Conservation (phyloP, 2,888 invertebrate genomes). For the Dendrolimus pini region DNA sequence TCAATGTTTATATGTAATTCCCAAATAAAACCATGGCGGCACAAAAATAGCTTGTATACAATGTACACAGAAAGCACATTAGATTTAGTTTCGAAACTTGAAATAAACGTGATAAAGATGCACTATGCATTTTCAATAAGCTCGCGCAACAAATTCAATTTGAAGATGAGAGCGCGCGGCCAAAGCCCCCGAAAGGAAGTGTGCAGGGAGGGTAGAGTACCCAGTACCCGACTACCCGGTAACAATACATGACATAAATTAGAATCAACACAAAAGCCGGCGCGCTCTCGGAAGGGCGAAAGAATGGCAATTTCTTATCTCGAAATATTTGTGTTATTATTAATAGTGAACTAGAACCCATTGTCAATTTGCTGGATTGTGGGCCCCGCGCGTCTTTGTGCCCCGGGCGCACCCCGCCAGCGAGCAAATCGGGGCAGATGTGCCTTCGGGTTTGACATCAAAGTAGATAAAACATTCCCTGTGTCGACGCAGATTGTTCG, state of each 20-base stretch:
- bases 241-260: conserved; percentile 75
- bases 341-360: conserved; percentile 52
- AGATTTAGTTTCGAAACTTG: conserved; percentile 1
- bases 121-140: conserved; percentile 53
- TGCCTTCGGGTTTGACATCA: conserved; percentile 38
- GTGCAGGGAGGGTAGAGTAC: conserved; percentile 59
- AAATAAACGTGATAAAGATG: conserved; percentile 27
- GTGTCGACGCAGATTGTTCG: conserved; percentile 30
- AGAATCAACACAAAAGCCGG: conserved; percentile 70
- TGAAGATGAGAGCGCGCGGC: conserved; percentile 41
- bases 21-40: conserved; percentile 12
- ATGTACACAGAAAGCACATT: not conserved
- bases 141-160: conserved; percentile 66
- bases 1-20: conserved; percentile 14
- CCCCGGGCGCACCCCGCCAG: conserved; percentile 18
- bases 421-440: conserved; percentile 67
- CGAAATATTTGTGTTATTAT: conserved; percentile 60
- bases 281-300: conserved; percentile 69
- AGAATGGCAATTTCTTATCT: conserved; percentile 75
- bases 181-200: conserved; percentile 62
- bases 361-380: conserved; percentile 60
- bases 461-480: conserved; percentile 47
- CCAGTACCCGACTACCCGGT: conserved; percentile 37
- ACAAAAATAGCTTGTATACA: conserved; percentile 6
- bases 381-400: conserved; percentile 40